Evolutionary conservation across 2,888 invertebrate species (phyloP), one percentile per base, ranked within the genome.

Genomic region (Phanerotoma sp.): DNA sequence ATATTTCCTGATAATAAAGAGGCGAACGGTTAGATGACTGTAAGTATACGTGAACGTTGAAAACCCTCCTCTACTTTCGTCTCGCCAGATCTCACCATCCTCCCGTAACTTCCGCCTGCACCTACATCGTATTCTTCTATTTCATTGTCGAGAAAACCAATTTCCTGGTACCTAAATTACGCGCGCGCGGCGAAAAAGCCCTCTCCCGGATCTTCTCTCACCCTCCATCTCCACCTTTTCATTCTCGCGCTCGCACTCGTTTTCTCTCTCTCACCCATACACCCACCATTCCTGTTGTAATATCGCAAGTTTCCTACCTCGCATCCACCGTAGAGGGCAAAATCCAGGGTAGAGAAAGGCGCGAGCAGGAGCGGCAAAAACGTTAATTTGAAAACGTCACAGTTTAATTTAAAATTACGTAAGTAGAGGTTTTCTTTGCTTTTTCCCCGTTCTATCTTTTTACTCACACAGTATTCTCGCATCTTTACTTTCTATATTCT

Each of bases 141-240:
- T 77, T 77, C 77, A 77, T 73, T 76, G 76, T 76, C 74, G 75
- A 76, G 75, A 76, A 77, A 77, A 77, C 77, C 77, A 77, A 77
- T 76, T 77, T 77, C 77, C 77, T 71, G 75, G 71, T 75, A 77
- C 74, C 77, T 74, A 77, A 77, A 77, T 77, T 77, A 76, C 75
- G 71, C 74, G 68, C 68, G 68, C 68, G n/a, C 67, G 68, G 66
- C 66, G 74, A 72, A 75, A 74, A 75, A 75, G 72, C 71, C 62
- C 65, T 54, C 45, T 56, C 55, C 51, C 44, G 21, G 46, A 38
- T 32, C 44, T 33, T 30, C 38, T 45, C 40, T 42, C 41, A 22
- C 13, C 22, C 50, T 40, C 49, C n/a, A n/a, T 42, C 32, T 37
- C 30, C 50, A 41, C 25, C 44, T 37, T 28, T 44, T 44, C 40